A percentile compares a stretch with the other conserved stretches of the same genome.
Conservation (phyloP, 1,140 invertebrate species). For the Meteorus sp. region DNA sequence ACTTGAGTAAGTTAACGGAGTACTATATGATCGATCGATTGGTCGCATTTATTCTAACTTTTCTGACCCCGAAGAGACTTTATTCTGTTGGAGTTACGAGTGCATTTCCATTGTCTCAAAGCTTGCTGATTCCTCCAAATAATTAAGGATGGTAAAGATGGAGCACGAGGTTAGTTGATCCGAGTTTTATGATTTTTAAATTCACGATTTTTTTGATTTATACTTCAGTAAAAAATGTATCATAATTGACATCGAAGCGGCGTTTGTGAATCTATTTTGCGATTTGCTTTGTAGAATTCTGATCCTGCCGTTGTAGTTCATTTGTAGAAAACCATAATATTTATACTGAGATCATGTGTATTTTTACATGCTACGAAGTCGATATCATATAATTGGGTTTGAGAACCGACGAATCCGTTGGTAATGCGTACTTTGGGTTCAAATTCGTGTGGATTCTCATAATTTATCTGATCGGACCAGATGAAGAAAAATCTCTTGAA, state of each 20-base stretch:
- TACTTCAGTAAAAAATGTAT: constrained; percentile 1
- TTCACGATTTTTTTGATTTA: constrained; percentile 8
- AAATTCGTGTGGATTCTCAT: background rate
- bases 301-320: no score
- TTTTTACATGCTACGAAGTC: no score
- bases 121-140: background rate
- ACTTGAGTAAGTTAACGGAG: constrained; percentile 33
- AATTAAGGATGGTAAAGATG: constrained; percentile 54
- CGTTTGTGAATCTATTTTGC: no score
- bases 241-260: no score
- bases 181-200: background rate
- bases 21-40: constrained; percentile 28
- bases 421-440: no score
- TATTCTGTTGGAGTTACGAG: constrained; percentile 8
- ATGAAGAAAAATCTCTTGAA: no score
- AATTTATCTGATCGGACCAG: background rate
- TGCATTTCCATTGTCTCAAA: constrained; percentile 2
- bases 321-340: no score
- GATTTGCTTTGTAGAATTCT: no score
- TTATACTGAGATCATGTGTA: no score
- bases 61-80: background rate
- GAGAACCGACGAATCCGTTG: no score
- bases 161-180: constrained; percentile 54
- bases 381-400: no score
- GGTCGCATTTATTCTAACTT: constrained; percentile 15